phyloP scores from a whole-genome alignment of 2,113 vertebrate genomes.

The Chloropsis hardwickii region DNA sequence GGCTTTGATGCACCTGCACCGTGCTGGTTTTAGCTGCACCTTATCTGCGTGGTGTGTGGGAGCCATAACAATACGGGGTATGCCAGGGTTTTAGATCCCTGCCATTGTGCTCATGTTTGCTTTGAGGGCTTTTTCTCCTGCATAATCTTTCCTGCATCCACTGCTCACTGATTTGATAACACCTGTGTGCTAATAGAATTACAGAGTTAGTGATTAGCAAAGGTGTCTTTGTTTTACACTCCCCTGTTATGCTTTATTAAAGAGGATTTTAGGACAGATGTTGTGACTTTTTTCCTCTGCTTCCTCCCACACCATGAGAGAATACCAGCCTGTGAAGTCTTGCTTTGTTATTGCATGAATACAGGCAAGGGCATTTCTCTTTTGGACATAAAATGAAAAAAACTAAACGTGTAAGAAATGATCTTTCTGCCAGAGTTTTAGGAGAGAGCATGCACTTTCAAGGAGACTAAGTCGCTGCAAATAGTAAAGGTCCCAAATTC shows the following conservation, averaged over 20 bases:
- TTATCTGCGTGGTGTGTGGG: background rate
- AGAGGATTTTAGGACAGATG: background rate
- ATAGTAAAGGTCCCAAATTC: background rate
- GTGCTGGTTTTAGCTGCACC: background rate
- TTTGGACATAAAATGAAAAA: background rate
- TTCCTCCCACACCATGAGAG: background rate
- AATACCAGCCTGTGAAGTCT: background rate
- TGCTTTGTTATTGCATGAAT: conserved; percentile 1
- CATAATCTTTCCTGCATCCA: background rate
- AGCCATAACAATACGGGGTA: background rate
- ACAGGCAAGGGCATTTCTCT: background rate
- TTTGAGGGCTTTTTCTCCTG: background rate
- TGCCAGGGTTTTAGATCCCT: background rate
- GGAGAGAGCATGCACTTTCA: background rate
- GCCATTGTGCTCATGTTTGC: background rate
- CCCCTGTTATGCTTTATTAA: background rate
- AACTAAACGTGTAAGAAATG: background rate
- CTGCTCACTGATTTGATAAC: background rate
- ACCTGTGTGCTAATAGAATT: conserved; percentile 16
- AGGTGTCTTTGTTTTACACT: background rate
- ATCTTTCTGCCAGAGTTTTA: background rate
- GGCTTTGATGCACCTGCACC: background rate
- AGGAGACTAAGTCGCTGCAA: background rate
- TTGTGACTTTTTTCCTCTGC: background rate
- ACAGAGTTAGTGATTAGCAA: background rate